A percentile compares a stretch with the other conserved stretches of the same genome.
These are phyloP conservation scores for Volucella inanis DNA, from an alignment of 2,888 invertebrate genomes.

Conservation along the genomic window DNA sequence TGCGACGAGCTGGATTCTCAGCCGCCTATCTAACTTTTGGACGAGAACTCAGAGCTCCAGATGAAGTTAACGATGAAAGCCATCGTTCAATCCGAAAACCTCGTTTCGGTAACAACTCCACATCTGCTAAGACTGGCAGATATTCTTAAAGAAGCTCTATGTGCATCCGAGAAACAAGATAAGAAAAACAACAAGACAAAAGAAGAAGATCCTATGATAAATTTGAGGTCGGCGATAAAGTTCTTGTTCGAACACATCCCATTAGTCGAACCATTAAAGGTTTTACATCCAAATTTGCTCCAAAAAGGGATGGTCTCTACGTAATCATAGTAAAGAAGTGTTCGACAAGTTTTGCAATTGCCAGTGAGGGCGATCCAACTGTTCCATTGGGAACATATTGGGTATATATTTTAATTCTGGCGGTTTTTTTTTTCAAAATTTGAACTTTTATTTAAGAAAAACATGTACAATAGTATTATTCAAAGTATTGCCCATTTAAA, in stretches of 20 bases:
- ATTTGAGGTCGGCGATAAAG: constrained; percentile 20
- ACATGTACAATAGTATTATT: too few relatives aligned
- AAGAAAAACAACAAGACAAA: neutral
- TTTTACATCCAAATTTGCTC: constrained; percentile 36
- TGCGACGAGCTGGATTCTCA: too few relatives aligned
- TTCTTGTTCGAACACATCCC: constrained; percentile 27
- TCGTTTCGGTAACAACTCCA: neutral
- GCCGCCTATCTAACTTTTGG: too few relatives aligned
- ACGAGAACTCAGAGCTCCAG: too few relatives aligned
- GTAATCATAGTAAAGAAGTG: constrained; percentile 36
- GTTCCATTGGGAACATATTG: constrained; percentile 21
- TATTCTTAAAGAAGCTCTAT: neutral
- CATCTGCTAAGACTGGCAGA: neutral
- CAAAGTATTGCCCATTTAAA: too few relatives aligned
- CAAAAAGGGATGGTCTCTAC: constrained; percentile 25
- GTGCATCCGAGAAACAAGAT: too few relatives aligned
- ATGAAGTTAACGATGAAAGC: neutral
- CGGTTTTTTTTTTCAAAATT: too few relatives aligned
- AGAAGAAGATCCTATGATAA: constrained; percentile 1
- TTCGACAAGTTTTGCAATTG: constrained; percentile 12
- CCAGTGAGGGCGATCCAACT: constrained; percentile 10
- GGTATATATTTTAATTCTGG: too few relatives aligned
- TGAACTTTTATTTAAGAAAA: too few relatives aligned
- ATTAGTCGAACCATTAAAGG: constrained; percentile 23
- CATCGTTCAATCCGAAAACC: neutral